Base-by-base conservation (phyloP, 2,797 vertebrate species). In the Danio jaintianensis region DNA sequence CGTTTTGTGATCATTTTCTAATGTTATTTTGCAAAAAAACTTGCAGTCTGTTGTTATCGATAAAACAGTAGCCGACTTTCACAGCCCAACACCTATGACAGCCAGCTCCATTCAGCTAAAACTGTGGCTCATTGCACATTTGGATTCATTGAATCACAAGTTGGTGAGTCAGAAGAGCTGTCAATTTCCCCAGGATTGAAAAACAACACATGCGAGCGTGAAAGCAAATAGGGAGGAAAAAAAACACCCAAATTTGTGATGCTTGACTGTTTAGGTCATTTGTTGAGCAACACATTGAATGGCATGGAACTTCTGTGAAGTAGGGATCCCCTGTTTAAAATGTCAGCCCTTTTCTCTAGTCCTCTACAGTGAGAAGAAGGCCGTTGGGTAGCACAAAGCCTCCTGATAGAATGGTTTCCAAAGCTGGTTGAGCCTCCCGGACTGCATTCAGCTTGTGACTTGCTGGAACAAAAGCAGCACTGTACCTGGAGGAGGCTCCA, bases 391-490 rank as follows among this genome's bases (percentile, higher is more conserved):
- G 83, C 89, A 89, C 93, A 92, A 90, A 92, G 88, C 88, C 85
- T 87, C 85, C 84, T 91, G 89, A 93, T 93, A 95, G 91, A 93
- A 91, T 90, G 92, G 85, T 89, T 71, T 88, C 90, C 90, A 89
- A 82, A 88, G 91, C 91, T 90, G 85, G 91, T 93, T 84, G 89
- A 83, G 91, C 92, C 81, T 94, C 88, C 55, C 85, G 80, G 90
- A 86, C 91, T 87, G 90, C 88, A 92, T 95, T 95, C 93, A 93
- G 92, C 90, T 89, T 90, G 87, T 87, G 91, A 91, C 89, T 90
- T 86, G 87, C 86, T 82, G 64, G 93, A 96, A 97, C 96, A 97
- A 97, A 97, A 96, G 95, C 90, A 63, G 91, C 93, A 94, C 94
- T 97, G 95, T 97, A 96, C 94, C 93, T 94, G 92, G 89, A 90